Percentiles rank a stretch among this genome's conserved stretches.
These are phyloP conservation scores for Drosophila trapezifrons DNA, from an alignment of 1,140 invertebrate species.

Conservation along the genomic window DNA sequence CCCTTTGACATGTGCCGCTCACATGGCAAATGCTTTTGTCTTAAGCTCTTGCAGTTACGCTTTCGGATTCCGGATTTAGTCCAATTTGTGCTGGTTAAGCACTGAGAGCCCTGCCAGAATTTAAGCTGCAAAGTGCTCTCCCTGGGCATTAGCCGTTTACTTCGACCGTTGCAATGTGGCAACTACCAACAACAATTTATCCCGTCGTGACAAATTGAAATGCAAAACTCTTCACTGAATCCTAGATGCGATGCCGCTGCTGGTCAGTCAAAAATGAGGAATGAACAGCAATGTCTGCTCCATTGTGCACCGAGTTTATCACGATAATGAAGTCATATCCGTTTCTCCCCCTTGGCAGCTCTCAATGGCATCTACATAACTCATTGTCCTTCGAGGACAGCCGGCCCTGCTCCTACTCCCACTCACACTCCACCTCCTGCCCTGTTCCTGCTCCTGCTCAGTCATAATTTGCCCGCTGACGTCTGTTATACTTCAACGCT, in stretches of 20 bases:
- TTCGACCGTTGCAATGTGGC: slow-evolving; percentile 13
- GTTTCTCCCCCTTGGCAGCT: slow-evolving; percentile 26
- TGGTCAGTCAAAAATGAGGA: slow-evolving; percentile 39
- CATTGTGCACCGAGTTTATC: slow-evolving; percentile 68
- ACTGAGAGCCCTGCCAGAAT: slow-evolving; percentile 29
- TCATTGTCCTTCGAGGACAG: slow-evolving; percentile 40
- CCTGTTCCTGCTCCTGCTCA: slow-evolving; percentile 15
- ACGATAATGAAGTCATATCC: slow-evolving; percentile 77
- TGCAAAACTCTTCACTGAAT: slow-evolving; percentile 26
- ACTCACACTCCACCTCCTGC: slow-evolving; percentile 23
- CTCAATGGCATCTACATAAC: slow-evolving; percentile 67
- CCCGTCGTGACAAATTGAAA: slow-evolving; percentile 47
- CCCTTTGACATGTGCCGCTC: slow-evolving; percentile 48
- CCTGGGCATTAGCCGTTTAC: slow-evolving; percentile 27
- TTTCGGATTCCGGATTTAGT: slow-evolving; percentile 48
- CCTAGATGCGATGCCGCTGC: slow-evolving; percentile 5
- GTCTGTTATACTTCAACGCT: slow-evolving; percentile 67
- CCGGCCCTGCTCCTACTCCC: neutral
- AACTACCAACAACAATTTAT: slow-evolving; percentile 1
- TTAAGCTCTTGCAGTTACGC: slow-evolving; percentile 47
- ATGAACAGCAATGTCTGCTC: slow-evolving; percentile 40
- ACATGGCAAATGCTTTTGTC: slow-evolving; percentile 49
- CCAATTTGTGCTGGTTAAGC: slow-evolving; percentile 48
- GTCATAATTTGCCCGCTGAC: slow-evolving; percentile 76
- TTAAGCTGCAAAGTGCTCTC: slow-evolving; percentile 42